Base-by-base conservation (phyloP, 2,888 invertebrate species). In the Trichopria drosophilae region DNA sequence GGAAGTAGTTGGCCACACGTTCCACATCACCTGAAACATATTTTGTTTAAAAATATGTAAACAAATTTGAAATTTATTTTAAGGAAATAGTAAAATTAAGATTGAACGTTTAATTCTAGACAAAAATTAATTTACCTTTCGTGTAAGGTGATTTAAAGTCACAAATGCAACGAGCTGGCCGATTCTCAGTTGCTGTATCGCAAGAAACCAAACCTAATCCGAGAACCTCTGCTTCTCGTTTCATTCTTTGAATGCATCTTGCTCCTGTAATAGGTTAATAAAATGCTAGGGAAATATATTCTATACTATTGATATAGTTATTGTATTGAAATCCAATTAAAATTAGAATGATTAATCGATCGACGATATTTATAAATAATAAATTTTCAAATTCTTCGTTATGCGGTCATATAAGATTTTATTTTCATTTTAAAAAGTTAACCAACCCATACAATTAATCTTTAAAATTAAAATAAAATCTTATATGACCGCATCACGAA, bases 1-100 rank as follows among this genome's bases (percentile, higher is more conserved):
- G 49, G 48, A 72, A 72, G 53, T 72, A 72, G 13, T 62, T 61
- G 6, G 66, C 66, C 13, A 72, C 58, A 32, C 60, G 61, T 35
- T 68, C 59, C 16, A 63, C 64, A 58, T 68, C 65, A 13, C 43
- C 72, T 71, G 44, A 4, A 47, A 35, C 16, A 35, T 45, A n/a
- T n/a, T n/a, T n/a, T n/a, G n/a, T n/a, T n/a, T n/a, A n/a, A n/a
- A n/a, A n/a, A n/a, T n/a, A n/a, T n/a, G n/a, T n/a, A n/a, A n/a
- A n/a, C n/a, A n/a, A n/a, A n/a, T n/a, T n/a, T n/a, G 6, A 45
- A 26, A 40, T 4, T 18, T 3, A 39, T 23, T n/a, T 34, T 3
- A 15, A 2, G 12, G n/a, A 13, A 16, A 28, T 15, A 18, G 39
- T 48, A 32, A 1, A n/a, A 42, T 18, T 24, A 10, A 15, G 16